Evolutionary conservation across 2,888 invertebrate species (phyloP), one percentile per base, ranked within the genome.

Genomic region (Conomelus anceps): DNA sequence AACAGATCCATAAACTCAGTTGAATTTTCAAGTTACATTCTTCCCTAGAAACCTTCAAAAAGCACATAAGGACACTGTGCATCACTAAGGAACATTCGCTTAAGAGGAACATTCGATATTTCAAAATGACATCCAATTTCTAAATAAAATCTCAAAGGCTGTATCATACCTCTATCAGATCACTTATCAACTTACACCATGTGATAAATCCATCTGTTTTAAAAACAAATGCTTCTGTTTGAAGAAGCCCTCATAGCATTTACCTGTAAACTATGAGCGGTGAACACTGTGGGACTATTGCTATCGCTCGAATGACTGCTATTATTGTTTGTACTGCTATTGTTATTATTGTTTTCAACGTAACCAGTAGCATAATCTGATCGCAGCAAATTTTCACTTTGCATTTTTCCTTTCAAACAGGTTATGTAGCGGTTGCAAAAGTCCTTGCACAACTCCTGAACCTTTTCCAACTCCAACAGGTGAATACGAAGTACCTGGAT

Each of bases 391-490:
- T 97, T 97, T 92, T 97, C 97, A 92, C 97, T 97, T 93, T 97
- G 97, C 97, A 97, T 97, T 93, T 98, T 96, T 91, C 97, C 96
- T 93, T 98, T 98, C 91, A 98, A 94, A 93, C 98, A 98, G 87
- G 97, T 97, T 91, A 97, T 98, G 94, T 98, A 98, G 89, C 98
- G 95, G 91, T 97, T 97, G 94, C 98, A 98, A 94, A 98, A 98
- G 94, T 98, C 98, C 92, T 98, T 97, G 94, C 98, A 98, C 92
- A 98, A 93, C 93, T 98, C 98, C 93, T 98, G 98, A 22, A 98
- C 98, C 93, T 98, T 98, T 94, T 98, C 98, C 93, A 98, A 94
- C 93, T 98, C 98, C 91, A 98, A 94, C 88, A 98, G 95, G 93
- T 98, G 98, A 93, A 98, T 98, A 92, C 98, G 94, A 91, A 98